A percentile compares a stretch with the other conserved stretches of the same genome.
Evolutionary conservation across 1,140 invertebrate species (phyloP).

Genomic region (Tigriopus japonicus): DNA sequence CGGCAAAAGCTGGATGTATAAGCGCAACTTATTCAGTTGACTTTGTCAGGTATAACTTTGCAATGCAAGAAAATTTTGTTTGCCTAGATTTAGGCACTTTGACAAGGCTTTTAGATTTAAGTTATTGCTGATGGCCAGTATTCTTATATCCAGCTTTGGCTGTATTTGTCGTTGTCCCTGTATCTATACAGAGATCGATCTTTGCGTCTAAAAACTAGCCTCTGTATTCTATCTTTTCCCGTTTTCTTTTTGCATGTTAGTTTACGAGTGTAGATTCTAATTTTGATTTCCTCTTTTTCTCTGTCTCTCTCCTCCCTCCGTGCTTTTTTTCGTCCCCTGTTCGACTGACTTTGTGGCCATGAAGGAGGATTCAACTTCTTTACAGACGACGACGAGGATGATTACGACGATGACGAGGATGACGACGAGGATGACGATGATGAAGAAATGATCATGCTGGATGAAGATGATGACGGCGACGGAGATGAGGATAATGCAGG

Average conservation of each 20-base stretch:
- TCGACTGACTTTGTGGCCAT: not conserved
- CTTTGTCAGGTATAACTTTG: too few species aligned
- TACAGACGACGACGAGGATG: slow-evolving; percentile 20
- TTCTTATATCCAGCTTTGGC: too few species aligned
- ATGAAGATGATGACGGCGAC: slow-evolving; percentile 25
- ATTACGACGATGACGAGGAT: slow-evolving; percentile 27
- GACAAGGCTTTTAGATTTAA: not conserved
- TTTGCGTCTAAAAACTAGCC: too few species aligned
- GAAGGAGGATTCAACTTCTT: not conserved
- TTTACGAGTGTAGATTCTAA: not conserved
- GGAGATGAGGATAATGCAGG: slow-evolving; percentile 21
- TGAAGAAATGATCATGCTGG: slow-evolving; percentile 19
- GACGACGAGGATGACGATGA: slow-evolving; percentile 28
- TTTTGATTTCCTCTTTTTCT: not conserved
- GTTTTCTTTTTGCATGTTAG: not conserved
- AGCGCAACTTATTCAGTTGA: too few species aligned
- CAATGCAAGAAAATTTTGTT: too few species aligned
- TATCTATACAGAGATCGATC: too few species aligned
- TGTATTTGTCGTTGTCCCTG: too few species aligned
- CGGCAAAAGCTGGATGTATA: too few species aligned
- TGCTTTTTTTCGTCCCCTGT: not conserved
- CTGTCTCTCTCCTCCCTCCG: not conserved
- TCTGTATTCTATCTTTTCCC: slow-evolving; percentile 1
- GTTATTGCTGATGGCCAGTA: not conserved
- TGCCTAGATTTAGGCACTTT: slow-evolving; percentile 2